phyloP scores from a whole-genome alignment of 2,888 invertebrate species.

The Antitype chi region DNA sequence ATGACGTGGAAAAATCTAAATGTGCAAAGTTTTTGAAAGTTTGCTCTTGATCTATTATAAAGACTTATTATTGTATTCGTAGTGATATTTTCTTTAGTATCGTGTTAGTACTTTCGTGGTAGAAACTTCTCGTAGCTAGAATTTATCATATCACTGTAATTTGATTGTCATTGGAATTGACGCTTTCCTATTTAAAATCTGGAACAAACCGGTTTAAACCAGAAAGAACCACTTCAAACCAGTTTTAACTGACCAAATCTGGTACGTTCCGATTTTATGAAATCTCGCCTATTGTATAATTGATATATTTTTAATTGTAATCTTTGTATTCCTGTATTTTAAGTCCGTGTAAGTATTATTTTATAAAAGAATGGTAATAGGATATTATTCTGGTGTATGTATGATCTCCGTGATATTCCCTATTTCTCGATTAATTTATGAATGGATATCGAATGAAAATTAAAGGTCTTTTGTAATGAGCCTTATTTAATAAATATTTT shows the following conservation, averaged over 20 bases:
- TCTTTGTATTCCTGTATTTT: slow-evolving; percentile 58
- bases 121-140: slow-evolving; percentile 36
- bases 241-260: slow-evolving; percentile 1
- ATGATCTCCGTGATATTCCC: slow-evolving; percentile 54
- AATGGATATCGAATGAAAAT: slow-evolving; percentile 37
- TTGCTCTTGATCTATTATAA: slow-evolving; percentile 19
- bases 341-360: slow-evolving; percentile 46
- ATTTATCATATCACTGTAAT: slow-evolving; percentile 32
- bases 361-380: slow-evolving; percentile 29
- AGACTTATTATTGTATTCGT: slow-evolving; percentile 43
- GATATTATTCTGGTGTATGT: slow-evolving; percentile 31
- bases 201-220: slow-evolving; percentile 20
- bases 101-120: slow-evolving; percentile 6
- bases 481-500: slow-evolving; percentile 54
- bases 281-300: slow-evolving; percentile 42
- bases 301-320: slow-evolving; percentile 37
- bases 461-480: slow-evolving; percentile 26
- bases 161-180: slow-evolving; percentile 15
- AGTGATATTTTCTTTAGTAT: slow-evolving; percentile 25
- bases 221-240: not conserved
- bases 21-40: slow-evolving; percentile 41
- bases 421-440: slow-evolving; percentile 43
- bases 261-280: slow-evolving; percentile 26
- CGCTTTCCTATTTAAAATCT: slow-evolving; percentile 31
- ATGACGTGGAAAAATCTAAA: slow-evolving; percentile 25